phyloP scores from a whole-genome alignment of 2,113 vertebrate species.

The Vulpes lagopus region DNA sequence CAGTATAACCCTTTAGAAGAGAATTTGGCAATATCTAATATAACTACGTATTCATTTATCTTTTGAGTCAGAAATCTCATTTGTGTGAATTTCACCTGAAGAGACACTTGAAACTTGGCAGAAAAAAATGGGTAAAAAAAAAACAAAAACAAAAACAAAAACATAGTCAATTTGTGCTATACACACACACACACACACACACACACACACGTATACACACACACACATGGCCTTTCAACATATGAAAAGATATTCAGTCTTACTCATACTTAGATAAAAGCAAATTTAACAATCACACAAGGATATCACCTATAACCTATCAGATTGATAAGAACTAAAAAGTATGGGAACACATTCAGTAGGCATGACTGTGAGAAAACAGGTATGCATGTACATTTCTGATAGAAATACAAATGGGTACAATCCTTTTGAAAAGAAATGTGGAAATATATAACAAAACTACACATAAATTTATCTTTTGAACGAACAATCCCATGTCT shows the following conservation, averaged over 20 bases:
- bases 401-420: background rate
- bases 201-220: no score
- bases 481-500: background rate
- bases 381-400: background rate
- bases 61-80: background rate
- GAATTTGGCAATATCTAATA: background rate
- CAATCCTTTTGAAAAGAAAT: background rate
- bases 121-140: background rate
- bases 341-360: background rate
- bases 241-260: background rate
- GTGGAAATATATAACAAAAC: background rate
- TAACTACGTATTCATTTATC: background rate
- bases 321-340: background rate
- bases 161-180: background rate
- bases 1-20: background rate
- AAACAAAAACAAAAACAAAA: no score
- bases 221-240: background rate
- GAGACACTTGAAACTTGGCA: background rate
- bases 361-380: background rate
- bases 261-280: background rate
- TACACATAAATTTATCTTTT: background rate
- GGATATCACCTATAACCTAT: background rate
- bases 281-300: background rate
- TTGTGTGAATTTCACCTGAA: background rate
- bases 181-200: no score